Percentiles rank a stretch among this genome's conserved stretches.
These are phyloP conservation scores for Zaprionus vittiger DNA, from an alignment of 1,140 invertebrate species.

Conservation along the genomic window DNA sequence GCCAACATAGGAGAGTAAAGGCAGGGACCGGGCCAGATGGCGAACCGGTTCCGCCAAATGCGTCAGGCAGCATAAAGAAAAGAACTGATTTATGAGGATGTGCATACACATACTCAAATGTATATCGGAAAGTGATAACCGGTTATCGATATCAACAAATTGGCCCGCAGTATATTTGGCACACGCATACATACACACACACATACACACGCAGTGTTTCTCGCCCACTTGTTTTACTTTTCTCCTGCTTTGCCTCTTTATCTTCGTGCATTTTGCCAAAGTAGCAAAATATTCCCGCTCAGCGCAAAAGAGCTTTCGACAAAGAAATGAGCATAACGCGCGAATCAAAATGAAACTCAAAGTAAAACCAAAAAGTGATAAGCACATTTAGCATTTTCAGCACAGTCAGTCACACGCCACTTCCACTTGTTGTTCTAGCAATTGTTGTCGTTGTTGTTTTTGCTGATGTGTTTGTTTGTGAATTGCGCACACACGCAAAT, in stretches of 20 bases:
- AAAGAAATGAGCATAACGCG: slow-evolving; percentile 1
- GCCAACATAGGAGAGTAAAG: background rate
- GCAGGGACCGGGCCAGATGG: background rate
- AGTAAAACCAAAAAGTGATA: slow-evolving; percentile 21
- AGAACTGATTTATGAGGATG: slow-evolving; percentile 40
- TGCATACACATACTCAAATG: slow-evolving; percentile 13
- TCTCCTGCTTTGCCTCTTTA: slow-evolving; percentile 7
- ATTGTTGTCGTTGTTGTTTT: slow-evolving; percentile 2
- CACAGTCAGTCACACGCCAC: slow-evolving; percentile 41
- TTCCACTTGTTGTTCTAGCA: slow-evolving; percentile 9
- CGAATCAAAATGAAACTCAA: background rate
- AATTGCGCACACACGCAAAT: slow-evolving; percentile 33
- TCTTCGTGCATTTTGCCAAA: slow-evolving; percentile 24
- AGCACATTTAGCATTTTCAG: slow-evolving; percentile 35
- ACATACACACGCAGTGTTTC: background rate
- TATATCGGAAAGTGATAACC: slow-evolving; percentile 26
- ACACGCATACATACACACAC: slow-evolving; percentile 2
- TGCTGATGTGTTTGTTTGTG: slow-evolving; percentile 1
- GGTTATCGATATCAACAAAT: slow-evolving; percentile 18
- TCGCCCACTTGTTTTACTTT: slow-evolving; percentile 40
- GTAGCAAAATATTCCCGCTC: background rate
- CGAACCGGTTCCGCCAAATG: slow-evolving; percentile 37
- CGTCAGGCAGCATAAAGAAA: background rate
- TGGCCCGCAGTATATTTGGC: background rate
- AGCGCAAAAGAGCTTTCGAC: slow-evolving; percentile 10